Evolutionary conservation across 2,888 invertebrate genomes (phyloP), one percentile per base, ranked within the genome.

Genomic region (Ormyrus rosae): DNA sequence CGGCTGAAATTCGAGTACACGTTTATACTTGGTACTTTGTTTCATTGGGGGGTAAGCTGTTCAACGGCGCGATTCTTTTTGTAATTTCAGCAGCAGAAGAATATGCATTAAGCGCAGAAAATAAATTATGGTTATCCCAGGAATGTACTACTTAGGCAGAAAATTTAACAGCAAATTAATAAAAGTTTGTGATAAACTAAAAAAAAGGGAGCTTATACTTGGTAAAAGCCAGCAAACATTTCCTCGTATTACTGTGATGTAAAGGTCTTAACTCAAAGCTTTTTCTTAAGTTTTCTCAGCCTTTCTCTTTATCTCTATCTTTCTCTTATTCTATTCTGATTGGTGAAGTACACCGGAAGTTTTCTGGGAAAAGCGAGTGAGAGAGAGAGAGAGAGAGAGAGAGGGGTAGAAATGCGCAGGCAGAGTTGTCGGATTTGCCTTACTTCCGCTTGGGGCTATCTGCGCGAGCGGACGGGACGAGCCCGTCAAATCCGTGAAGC

Each of bases 401-500:
- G 51, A 73, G 74, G 34, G 34, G 46, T n/a, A 55, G 73, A 55
- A 13, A 64, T 60, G 63, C 63, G 51, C 63, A 55, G 69, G 60
- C 51, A 68, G 74, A 79, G 75, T 64, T 81, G 78, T 78, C 71
- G 72, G 81, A 68, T 78, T 81, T 81, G 67, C 83, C 84, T 87
- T 87, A 83, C 85, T 78, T 78, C 71, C 63, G 86, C 86, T 86
- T 61, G 83, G 83, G 82, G 85, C 84, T 85, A 86, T 87, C 85
- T 80, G 83, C 84, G 55, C 50, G 46, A 63, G 50, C 68, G 86
- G 87, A 87, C 87, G 84, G 85, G 85, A 83, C 81, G 85, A 84
- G 85, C 86, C 85, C 86, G 87, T 88, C 87, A 87, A 87, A 87
- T 83, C 85, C 83, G 74, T 79, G 84, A 86, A 86, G 86, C 85